A percentile compares a stretch with the other conserved stretches of the same genome.
Conservation (phyloP, 2,888 invertebrate genomes). For the Oligia latruncula region DNA sequence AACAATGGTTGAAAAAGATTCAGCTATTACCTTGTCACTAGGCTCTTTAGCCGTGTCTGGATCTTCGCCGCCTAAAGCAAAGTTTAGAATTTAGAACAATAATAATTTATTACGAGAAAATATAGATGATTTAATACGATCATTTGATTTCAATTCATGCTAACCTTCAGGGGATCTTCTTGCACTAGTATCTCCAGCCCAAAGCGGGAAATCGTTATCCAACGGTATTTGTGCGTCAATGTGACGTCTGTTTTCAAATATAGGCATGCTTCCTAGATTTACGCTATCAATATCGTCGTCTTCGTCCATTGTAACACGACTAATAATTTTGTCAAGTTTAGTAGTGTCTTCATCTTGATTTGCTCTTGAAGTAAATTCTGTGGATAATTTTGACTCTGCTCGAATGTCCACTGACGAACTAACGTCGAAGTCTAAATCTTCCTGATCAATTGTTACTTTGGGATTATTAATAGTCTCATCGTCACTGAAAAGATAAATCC, state of each 20-base stretch:
- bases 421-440: constrained; percentile 92
- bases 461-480: constrained; percentile 93
- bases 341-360: constrained; percentile 61
- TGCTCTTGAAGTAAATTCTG: constrained; percentile 52
- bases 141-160: background rate
- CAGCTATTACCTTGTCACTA: constrained; percentile 76
- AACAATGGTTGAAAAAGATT: background rate
- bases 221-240: constrained; percentile 69
- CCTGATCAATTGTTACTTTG: constrained; percentile 95
- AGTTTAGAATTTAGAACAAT: background rate
- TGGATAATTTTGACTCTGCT: constrained; percentile 50
- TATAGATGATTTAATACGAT: background rate
- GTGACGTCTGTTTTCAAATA: constrained; percentile 81
- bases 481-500: constrained; percentile 87
- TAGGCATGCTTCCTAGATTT: constrained; percentile 68
- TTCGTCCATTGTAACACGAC: constrained; percentile 68
- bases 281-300: constrained; percentile 70
- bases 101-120: constrained; percentile 5
- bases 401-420: constrained; percentile 64
- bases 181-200: constrained; percentile 93
- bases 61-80: constrained; percentile 84
- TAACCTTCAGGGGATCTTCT: constrained; percentile 94
- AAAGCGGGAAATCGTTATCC: constrained; percentile 83
- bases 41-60: constrained; percentile 81
- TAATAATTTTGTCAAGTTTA: constrained; percentile 70